Conservation (phyloP, 2,797 vertebrate species). For the Petrocephalus schoutedeni region DNA sequence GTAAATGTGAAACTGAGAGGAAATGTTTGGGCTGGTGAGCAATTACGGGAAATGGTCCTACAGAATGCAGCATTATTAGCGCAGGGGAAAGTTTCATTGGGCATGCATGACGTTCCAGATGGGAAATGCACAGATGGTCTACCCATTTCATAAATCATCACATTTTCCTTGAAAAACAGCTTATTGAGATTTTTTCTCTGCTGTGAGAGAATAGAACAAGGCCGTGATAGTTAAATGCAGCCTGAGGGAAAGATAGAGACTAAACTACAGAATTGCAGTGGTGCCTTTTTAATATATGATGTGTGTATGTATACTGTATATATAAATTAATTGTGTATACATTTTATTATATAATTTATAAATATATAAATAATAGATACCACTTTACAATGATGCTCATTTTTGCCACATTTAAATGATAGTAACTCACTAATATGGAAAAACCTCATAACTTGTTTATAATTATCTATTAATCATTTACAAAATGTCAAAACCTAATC, state of each 20-base stretch:
- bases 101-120: neutral
- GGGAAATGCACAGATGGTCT: neutral
- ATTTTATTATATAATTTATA: too few species aligned
- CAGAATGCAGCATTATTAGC: neutral
- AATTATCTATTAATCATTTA: too few species aligned
- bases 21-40: neutral
- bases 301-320: too few species aligned
- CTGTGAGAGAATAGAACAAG: neutral
- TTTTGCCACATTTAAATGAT: too few species aligned
- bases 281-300: too few species aligned
- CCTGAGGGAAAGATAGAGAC: neutral
- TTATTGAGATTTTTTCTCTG: neutral
- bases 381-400: too few species aligned
- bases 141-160: neutral
- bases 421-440: too few species aligned
- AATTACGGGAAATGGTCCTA: neutral
- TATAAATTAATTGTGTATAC: too few species aligned
- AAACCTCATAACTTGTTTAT: too few species aligned
- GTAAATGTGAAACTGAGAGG: neutral
- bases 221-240: neutral
- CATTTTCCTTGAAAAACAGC: too few species aligned
- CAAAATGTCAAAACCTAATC: too few species aligned
- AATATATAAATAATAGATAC: too few species aligned
- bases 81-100: neutral
- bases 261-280: neutral